Base-by-base conservation (phyloP, 2,113 vertebrate genomes). In the Cricetomys ansorgei region DNA sequence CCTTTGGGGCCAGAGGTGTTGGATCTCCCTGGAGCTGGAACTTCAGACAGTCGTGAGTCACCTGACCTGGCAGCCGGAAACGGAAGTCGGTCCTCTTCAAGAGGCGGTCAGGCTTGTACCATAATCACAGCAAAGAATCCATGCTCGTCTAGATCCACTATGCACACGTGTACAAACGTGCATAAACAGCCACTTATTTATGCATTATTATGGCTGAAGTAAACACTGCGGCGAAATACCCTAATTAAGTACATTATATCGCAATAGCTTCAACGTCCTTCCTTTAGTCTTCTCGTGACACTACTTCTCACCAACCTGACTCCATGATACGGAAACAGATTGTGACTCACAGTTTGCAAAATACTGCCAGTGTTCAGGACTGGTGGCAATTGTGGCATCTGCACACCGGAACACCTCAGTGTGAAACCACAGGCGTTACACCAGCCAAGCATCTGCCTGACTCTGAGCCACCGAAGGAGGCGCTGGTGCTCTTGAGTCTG, bases 221-320 rank as follows among this genome's bases (percentile, higher is more conserved):
- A 75, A 95, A 79, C 43, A 2, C 2, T 86, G 83, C 93, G 50
- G 75, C 62, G 94, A 93, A 93, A 76, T 75, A 64, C 2, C 55
- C 3, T 88, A 31, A 65, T 19, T 73, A 37, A 2, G 12, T 19
- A 5, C 10, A 17, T 70, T 53, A 0, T 6, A 40, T 6, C 85
- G 76, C 31, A 50, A 43, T 45, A 86, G 29, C 83, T 91, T 77
- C 50, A 59, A 81, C 91, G 67, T 88, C 34, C 29, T 62, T 7
- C 50, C 34, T 88, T 92, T 93, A 59, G 77, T 57, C 57, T 88
- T 76, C 57, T 45, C 8, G 19, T 10, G 55, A 85, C 73, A 45
- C 48, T 85, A 37, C 8, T 79, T 27, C 19, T 53, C 72, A 81
- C 65, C 29, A 77, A 72, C n/a, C 1, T 90, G 80, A 94, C 79